Conservation (phyloP, 2,888 invertebrate species). For the Chrysolina americana region DNA sequence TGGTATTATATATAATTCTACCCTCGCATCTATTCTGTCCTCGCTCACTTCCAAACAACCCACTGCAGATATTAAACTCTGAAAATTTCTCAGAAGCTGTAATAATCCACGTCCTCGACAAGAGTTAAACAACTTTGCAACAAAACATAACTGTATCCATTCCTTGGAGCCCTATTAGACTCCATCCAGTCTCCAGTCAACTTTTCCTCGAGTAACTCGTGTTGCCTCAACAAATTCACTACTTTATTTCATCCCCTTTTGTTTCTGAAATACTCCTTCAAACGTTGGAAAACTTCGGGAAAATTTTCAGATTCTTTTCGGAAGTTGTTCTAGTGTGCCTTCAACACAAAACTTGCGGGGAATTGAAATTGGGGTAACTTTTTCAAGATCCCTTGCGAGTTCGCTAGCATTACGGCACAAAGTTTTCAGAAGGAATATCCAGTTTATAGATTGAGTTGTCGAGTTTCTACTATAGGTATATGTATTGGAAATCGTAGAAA, state of each 20-base stretch:
- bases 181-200: background rate
- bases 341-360: constrained; percentile 27
- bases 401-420: background rate
- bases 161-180: constrained; percentile 10
- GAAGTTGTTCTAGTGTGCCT: constrained; percentile 25
- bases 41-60: no score
- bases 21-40: no score
- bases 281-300: background rate
- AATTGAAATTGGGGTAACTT: constrained; percentile 23
- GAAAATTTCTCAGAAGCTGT: background rate
- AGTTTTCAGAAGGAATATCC: constrained; percentile 9
- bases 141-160: constrained; percentile 10
- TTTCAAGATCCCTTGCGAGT: background rate
- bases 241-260: constrained; percentile 15
- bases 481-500: background rate
- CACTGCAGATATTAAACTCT: background rate
- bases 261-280: constrained; percentile 3
- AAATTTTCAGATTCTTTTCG: constrained; percentile 27
- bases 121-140: background rate
- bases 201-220: constrained; percentile 8
- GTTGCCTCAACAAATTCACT: constrained; percentile 16
- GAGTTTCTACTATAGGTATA: background rate
- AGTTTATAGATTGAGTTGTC: background rate
- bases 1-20: no score
- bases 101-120: background rate